Conservation (phyloP, 2,888 invertebrate species). For the Troides helena region DNA sequence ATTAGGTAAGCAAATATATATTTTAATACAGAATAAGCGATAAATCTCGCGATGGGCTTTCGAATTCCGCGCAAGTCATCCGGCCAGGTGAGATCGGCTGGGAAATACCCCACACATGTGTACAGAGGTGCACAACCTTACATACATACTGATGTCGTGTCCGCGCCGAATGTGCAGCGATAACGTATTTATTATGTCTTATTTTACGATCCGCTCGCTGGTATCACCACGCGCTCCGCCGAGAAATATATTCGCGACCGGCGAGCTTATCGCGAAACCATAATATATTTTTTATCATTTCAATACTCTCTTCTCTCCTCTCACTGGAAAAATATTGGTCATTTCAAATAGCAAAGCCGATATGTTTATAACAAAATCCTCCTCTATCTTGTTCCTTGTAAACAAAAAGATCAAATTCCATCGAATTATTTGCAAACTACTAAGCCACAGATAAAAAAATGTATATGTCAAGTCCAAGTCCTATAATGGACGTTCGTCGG, state of each 20-base stretch:
- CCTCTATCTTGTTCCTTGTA: no score
- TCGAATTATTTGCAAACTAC: no score
- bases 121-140: slow-evolving; percentile 53
- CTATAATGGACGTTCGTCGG: no score
- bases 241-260: slow-evolving; percentile 32
- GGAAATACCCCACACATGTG: slow-evolving; percentile 74
- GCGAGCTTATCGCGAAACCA: slow-evolving; percentile 29
- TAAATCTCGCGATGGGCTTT: slow-evolving; percentile 79
- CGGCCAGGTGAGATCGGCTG: slow-evolving; percentile 77
- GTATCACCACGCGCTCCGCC: slow-evolving; percentile 20
- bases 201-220: slow-evolving; percentile 30
- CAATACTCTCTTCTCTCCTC: no score
- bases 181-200: slow-evolving; percentile 48
- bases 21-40: slow-evolving; percentile 78
- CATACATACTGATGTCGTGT: slow-evolving; percentile 59
- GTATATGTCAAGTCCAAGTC: no score
- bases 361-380: no score
- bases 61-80: slow-evolving; percentile 79
- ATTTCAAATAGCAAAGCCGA: no score
- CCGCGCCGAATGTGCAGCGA: slow-evolving; percentile 50
- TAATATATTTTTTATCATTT: neutral
- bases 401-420: no score
- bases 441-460: no score
- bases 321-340: no score
- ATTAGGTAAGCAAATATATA: slow-evolving; percentile 77